These are phyloP conservation scores for Hemibagrus wyckioides DNA, from an alignment of 2,113 vertebrate genomes.

Conservation along the genomic window DNA sequence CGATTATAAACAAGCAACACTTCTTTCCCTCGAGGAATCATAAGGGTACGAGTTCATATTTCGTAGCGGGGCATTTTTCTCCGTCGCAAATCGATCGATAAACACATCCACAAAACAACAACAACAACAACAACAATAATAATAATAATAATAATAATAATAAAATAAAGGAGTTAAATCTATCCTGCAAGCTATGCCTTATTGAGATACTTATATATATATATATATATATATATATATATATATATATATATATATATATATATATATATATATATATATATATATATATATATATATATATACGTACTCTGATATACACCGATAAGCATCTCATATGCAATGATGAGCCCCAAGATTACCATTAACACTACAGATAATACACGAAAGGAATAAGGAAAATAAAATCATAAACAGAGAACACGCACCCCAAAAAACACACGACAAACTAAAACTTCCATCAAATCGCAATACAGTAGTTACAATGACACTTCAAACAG, in stretches of 20 bases:
- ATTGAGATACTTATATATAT: slow-evolving; percentile 68
- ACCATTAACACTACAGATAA: slow-evolving; percentile 78
- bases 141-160: not conserved
- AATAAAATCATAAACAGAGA: slow-evolving; percentile 35
- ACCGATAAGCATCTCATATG: slow-evolving; percentile 87
- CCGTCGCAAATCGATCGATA: not conserved
- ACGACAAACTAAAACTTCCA: slow-evolving; percentile 80
- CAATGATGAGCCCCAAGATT: slow-evolving; percentile 86
- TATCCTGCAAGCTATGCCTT: slow-evolving; percentile 88
- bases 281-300: too few relatives aligned
- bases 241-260: too few relatives aligned
- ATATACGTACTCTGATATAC: slow-evolving; percentile 83
- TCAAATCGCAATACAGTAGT: slow-evolving; percentile 98
- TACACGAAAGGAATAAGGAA: slow-evolving; percentile 80
- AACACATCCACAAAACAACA: slow-evolving; percentile 6
- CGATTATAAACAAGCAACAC: not conserved
- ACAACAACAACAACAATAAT: too few relatives aligned
- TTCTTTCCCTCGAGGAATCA: not conserved
- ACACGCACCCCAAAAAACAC: slow-evolving; percentile 70
- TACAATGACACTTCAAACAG: slow-evolving; percentile 97
- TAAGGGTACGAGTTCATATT: not conserved
- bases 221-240: too few relatives aligned
- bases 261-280: too few relatives aligned
- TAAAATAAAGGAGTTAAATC: slow-evolving; percentile 72
- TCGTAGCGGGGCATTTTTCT: not conserved